Base-by-base conservation (phyloP, 1,140 invertebrate species). In the Spodoptera litura region DNA sequence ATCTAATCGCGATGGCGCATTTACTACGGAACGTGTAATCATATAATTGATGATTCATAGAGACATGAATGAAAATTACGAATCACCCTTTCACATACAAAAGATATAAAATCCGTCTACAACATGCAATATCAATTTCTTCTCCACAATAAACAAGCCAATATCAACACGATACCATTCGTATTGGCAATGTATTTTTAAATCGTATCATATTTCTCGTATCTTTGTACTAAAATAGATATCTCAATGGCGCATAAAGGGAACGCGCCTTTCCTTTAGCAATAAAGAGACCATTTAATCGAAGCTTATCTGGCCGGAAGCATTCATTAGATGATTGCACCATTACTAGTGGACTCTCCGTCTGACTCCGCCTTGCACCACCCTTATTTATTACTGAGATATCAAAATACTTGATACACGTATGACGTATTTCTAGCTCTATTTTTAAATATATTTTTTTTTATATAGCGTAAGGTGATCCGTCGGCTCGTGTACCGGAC, bases 271-370 rank as follows among this genome's bases (percentile, higher is more conserved):
- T 90, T 91, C 89, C 90, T 91, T 91, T 86, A 84, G 91, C 88
- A 91, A 94, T 93, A 94, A 94, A 94, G 90, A 89, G 91, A 90
- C 88, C 91, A 94, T 93, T 93, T 94, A 93, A 93, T 94, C 92
- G 89, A 91, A 91, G 90, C 92, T 93, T 94, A 94, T 93, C 91
- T 93, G 89, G 85, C 91, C 92, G 89, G 93, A 93, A 93, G 93
- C 90, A 93, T 93, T 93, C 93, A 94, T 94, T 94, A 94, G 91
- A 93, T 93, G 92, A 94, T 94, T 94, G 93, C 90, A 78, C 88
- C 85, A 85, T 90, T 92, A 90, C 90, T 90, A 89, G 85, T 89
- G 87, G 88, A 92, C 87, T 90, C 83, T 87, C 82, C 82, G 82
- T 82, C 68, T 71, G 80, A 82, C 82, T 84, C 86, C 85, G 82